phyloP scores from a whole-genome alignment of 2,113 vertebrate genomes.

The Campylomormyrus numenius region DNA sequence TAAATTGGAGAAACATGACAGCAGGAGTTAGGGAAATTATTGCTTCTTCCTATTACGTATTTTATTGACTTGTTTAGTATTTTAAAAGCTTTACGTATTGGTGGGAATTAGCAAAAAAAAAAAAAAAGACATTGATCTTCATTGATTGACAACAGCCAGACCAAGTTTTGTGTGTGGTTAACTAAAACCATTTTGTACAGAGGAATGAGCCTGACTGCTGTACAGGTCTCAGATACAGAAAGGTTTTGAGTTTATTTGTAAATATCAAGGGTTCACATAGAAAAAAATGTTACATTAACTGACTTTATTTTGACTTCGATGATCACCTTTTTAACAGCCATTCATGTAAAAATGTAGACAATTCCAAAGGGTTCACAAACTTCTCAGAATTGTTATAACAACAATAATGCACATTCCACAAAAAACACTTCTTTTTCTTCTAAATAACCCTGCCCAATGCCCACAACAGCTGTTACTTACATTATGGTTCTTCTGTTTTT shows the following conservation, averaged over 20 bases:
- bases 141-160: no score
- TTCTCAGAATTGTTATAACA: neutral
- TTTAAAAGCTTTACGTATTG: neutral
- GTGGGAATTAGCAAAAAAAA: neutral
- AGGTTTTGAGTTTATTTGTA: neutral
- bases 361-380: neutral
- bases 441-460: neutral
- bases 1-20: neutral
- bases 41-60: neutral
- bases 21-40: neutral
- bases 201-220: neutral
- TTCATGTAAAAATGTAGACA: neutral
- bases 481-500: constrained; percentile 36
- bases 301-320: neutral
- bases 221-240: no score
- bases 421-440: neutral
- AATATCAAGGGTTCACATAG: neutral
- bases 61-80: neutral
- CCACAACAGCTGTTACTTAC: constrained; percentile 55
- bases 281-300: neutral
- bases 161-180: neutral
- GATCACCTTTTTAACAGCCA: neutral
- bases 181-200: neutral
- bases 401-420: neutral
- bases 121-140: neutral